Evolutionary conservation across 1,140 invertebrate species (phyloP).

Genomic region (Anoplolepis gracilipes): DNA sequence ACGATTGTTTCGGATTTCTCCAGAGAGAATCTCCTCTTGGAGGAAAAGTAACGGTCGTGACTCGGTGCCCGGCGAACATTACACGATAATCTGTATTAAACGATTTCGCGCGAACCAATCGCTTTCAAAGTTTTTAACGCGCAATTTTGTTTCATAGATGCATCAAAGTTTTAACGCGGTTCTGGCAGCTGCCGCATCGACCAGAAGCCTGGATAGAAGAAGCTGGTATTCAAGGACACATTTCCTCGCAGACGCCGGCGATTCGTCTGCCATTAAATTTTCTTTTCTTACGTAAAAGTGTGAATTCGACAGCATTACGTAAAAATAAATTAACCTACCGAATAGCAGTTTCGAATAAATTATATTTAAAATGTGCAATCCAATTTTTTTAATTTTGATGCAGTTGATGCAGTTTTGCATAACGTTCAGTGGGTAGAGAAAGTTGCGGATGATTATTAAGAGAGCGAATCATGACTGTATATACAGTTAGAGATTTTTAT

Average conservation of each 20-base stretch:
- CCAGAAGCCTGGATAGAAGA: background rate
- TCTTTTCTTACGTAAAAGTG: background rate
- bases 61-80: conserved; percentile 30
- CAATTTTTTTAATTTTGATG: background rate
- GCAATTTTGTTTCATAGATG: background rate
- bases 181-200: conserved; percentile 5
- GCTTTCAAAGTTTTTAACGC: conserved; percentile 64
- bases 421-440: conserved; percentile 2
- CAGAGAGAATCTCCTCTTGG: conserved; percentile 38
- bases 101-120: conserved; percentile 64
- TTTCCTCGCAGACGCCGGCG: background rate
- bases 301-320: background rate
- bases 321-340: background rate
- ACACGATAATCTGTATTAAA: conserved; percentile 49
- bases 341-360: background rate
- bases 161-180: conserved; percentile 61
- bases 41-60: conserved; percentile 70
- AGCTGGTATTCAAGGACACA: background rate
- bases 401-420: background rate
- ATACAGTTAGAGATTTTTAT: background rate
- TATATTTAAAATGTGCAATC: background rate
- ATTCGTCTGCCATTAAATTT: conserved; percentile 6
- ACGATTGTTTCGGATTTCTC: conserved; percentile 72
- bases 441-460: background rate
- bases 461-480: background rate